Base-by-base conservation (phyloP, 1,140 invertebrate genomes). In the Ceratina calcarata region DNA sequence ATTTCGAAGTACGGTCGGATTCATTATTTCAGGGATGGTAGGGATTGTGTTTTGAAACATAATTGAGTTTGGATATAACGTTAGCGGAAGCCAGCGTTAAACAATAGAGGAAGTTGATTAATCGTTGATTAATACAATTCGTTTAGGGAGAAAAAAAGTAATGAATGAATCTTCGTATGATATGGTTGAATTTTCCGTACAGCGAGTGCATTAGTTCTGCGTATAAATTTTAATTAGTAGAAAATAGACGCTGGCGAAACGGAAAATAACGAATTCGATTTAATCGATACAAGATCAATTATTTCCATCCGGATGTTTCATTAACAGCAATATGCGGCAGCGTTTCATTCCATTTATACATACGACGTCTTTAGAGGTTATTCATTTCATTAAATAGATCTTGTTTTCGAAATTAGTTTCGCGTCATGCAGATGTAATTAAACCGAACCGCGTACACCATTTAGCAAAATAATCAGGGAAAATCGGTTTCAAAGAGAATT, bases 381-480 rank as follows among this genome's bases (percentile, higher is more conserved):
- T 22, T 20, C 51, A 20, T 70, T 70, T 57, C 67, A 70, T 70
- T 57, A 70, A 57, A 69, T n/a, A 69, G 45, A 24, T 27, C 55
- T 51, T 32, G 18, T 32, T 58, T 57, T 70, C 51, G 49, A 70
- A 70, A 70, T 70, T 57, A 70, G 24, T 70, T 55, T n/a, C n/a
- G 16, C 13, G n/a, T n/a, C n/a, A 18, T 0, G 16, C 16, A 4
- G 37, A 16, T 68, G 53, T 55, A 55, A 69, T 69, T 55, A 69
- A 68, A 69, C 49, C 24, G 51, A 69, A 55, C 10, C 22, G 22
- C 13, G 12, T 1, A 22, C 22, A 51, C 13, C 45, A 18, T 51
- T 67, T 67, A 24, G n/a, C 22, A 18, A 51, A 2, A 20, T 67
- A 67, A 67, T 24, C 51, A 22, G 6, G 22, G 6, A 16, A 20